Conservation (phyloP, 2,888 invertebrate genomes). For the Psylliodes chrysocephalus region DNA sequence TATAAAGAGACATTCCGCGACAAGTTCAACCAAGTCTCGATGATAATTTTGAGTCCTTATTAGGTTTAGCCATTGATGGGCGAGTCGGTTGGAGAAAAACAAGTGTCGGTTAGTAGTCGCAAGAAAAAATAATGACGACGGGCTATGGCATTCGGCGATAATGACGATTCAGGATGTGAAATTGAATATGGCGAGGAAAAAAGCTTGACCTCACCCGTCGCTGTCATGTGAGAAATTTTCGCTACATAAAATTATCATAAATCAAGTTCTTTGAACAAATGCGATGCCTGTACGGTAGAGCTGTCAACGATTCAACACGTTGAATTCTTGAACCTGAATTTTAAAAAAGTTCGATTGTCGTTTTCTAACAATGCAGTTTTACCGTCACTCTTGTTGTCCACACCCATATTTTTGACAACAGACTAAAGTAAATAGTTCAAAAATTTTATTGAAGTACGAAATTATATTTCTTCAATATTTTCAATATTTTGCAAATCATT, state of each 20-base stretch:
- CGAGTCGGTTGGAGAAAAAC: constrained; percentile 21
- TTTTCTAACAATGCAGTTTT: too few species aligned
- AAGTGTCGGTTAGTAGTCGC: constrained; percentile 32
- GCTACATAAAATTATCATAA: constrained; percentile 25
- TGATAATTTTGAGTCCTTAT: constrained; percentile 34
- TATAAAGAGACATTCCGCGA: constrained; percentile 19
- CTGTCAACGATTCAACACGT: not conserved
- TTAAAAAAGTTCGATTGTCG: too few species aligned
- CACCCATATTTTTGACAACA: too few species aligned
- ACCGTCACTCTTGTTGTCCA: too few species aligned
- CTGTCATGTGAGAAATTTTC: constrained; percentile 21
- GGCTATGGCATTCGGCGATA: constrained; percentile 19
- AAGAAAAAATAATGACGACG: constrained; percentile 13
- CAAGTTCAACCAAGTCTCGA: constrained; percentile 30
- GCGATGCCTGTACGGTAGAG: not conserved
- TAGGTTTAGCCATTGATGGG: constrained; percentile 22
- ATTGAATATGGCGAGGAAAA: not conserved
- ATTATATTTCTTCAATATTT: too few species aligned
- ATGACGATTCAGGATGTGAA: constrained; percentile 24
- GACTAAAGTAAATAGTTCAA: too few species aligned
- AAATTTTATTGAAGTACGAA: too few species aligned
- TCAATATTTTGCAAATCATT: too few species aligned
- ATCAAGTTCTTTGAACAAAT: constrained; percentile 8
- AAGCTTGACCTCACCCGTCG: constrained; percentile 19
- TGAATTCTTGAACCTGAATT: not conserved